Conservation (phyloP, 2,888 invertebrate species). For the Leptinotarsa juncta region DNA sequence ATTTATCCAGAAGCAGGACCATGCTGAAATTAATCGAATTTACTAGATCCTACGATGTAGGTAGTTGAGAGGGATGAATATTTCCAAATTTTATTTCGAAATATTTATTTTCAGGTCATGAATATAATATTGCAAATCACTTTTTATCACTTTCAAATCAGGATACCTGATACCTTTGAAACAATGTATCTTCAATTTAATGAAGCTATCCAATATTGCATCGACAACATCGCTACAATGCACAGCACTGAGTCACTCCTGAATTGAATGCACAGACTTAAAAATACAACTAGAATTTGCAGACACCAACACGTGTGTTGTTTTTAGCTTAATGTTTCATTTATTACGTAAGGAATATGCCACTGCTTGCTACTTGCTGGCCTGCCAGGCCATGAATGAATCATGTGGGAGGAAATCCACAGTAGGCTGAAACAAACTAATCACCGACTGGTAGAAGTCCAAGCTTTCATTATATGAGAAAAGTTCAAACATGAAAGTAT, state of each 20-base stretch:
- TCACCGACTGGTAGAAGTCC: neutral
- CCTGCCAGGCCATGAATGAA: neutral
- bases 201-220: neutral
- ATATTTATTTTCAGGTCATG: no score
- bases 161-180: no score
- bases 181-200: neutral
- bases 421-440: neutral
- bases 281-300: constrained; percentile 3
- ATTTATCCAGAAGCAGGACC: no score
- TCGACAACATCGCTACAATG: neutral
- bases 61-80: no score
- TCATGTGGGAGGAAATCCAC: constrained; percentile 4
- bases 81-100: no score
- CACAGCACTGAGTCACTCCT: constrained; percentile 4
- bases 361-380: constrained; percentile 14
- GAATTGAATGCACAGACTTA: neutral
- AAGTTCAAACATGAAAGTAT: no score
- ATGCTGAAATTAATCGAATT: no score
- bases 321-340: constrained; percentile 12
- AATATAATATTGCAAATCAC: no score
- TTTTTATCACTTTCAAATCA: no score
- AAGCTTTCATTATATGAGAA: neutral
- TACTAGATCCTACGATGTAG: no score
- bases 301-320: constrained; percentile 20
- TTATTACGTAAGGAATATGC: constrained; percentile 6